A percentile compares a stretch with the other conserved stretches of the same genome.
These are phyloP conservation scores for Toxostoma redivivum DNA, from an alignment of 2,113 vertebrate genomes.

Conservation along the genomic window DNA sequence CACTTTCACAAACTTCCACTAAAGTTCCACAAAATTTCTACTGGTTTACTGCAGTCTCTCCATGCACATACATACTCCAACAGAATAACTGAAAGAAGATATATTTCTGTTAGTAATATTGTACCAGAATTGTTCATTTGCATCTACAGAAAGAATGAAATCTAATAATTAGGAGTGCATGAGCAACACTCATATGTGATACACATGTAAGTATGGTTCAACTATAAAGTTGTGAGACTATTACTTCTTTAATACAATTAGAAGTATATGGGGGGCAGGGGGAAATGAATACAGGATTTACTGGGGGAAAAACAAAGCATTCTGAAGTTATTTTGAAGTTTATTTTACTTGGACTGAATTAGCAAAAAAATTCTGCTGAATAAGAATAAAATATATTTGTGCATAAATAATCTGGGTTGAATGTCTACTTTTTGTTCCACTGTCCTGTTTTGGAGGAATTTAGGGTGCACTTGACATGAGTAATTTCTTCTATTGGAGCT, in stretches of 20 bases:
- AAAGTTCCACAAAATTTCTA: background rate
- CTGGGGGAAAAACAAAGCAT: fast-evolving
- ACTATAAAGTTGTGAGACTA: background rate
- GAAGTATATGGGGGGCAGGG: fast-evolving
- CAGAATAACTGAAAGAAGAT: background rate
- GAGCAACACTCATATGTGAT: background rate
- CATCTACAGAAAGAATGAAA: background rate
- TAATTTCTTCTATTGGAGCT: background rate
- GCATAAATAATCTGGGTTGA: background rate
- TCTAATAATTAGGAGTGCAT: background rate
- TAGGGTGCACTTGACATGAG: background rate
- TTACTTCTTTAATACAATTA: background rate
- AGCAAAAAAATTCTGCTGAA: background rate
- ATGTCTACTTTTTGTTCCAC: background rate
- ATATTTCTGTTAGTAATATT: background rate
- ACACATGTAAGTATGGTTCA: background rate
- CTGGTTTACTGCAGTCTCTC: background rate
- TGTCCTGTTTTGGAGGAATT: background rate
- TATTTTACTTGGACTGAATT: background rate
- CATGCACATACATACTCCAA: background rate
- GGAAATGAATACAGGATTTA: background rate
- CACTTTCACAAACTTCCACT: background rate
- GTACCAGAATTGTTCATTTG: background rate
- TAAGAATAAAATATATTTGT: background rate
- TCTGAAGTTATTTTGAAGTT: background rate